Percentiles rank a stretch among this genome's conserved stretches.
Conservation (phyloP, 2,888 invertebrate species). For the Craniophora ligustri region DNA sequence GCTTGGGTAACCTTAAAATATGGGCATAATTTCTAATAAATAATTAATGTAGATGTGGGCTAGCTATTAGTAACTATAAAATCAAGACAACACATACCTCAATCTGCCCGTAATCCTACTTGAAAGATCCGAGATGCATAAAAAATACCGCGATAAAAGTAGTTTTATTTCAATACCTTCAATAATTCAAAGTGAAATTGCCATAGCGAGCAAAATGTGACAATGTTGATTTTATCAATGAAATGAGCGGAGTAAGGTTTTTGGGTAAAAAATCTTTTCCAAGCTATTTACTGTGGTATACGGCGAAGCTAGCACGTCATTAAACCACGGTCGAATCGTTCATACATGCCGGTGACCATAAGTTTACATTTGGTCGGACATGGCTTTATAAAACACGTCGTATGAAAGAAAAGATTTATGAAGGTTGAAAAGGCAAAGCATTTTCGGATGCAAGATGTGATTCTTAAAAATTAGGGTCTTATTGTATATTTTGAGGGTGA, state of each 20-base stretch:
- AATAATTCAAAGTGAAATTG: slow-evolving; percentile 34
- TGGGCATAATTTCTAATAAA: too few relatives aligned
- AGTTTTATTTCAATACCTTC: slow-evolving; percentile 4
- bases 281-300: slow-evolving; percentile 57
- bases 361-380: slow-evolving; percentile 49
- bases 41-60: too few relatives aligned
- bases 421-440: slow-evolving; percentile 31
- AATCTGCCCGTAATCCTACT: too few relatives aligned
- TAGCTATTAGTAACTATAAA: too few relatives aligned
- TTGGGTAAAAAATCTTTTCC: slow-evolving; percentile 54
- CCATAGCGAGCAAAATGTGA: slow-evolving; percentile 43
- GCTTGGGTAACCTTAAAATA: too few relatives aligned
- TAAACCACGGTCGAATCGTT: slow-evolving; percentile 42
- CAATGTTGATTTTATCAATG: slow-evolving; percentile 62
- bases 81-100: too few relatives aligned
- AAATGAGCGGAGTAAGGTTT: slow-evolving; percentile 48
- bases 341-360: slow-evolving; percentile 47
- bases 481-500: slow-evolving; percentile 28
- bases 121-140: too few relatives aligned
- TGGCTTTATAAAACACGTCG: slow-evolving; percentile 19
- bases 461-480: slow-evolving; percentile 40
- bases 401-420: slow-evolving; percentile 47
- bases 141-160: too few relatives aligned
- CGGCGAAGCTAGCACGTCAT: slow-evolving; percentile 42
- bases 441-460: slow-evolving; percentile 17